These are phyloP conservation scores for Pyralis farinalis DNA, from an alignment of 2,888 invertebrate genomes.

Conservation along the genomic window DNA sequence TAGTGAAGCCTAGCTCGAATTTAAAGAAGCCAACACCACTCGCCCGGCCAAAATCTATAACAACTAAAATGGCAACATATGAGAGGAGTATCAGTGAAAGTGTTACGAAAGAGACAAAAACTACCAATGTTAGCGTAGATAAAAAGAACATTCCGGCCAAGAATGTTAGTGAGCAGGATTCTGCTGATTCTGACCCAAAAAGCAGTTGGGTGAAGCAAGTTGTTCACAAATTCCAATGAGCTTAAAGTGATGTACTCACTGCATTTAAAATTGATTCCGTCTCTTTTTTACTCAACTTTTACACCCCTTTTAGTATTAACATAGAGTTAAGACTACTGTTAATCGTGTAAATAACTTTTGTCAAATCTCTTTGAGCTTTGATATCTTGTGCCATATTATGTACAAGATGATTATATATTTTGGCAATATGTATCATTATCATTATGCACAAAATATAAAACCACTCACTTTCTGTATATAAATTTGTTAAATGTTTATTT, in stretches of 20 bases:
- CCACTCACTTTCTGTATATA: conserved; percentile 32
- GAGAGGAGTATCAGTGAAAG: conserved; percentile 50
- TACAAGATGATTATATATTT: conserved; percentile 40
- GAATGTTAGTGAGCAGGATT: conserved; percentile 32
- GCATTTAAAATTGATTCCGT: conserved; percentile 62
- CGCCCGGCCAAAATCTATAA: conserved; percentile 57
- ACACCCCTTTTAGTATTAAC: conserved; percentile 26
- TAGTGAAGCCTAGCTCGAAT: conserved; percentile 34
- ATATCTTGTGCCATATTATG: conserved; percentile 64
- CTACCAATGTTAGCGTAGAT: conserved; percentile 33
- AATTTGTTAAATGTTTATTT: conserved; percentile 49
- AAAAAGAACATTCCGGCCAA: conserved; percentile 37
- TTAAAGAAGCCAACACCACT: conserved; percentile 48
- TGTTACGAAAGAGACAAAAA: conserved; percentile 29
- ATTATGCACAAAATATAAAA: conserved; percentile 36
- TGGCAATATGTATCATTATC: conserved; percentile 20
- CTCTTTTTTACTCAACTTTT: conserved; percentile 56
- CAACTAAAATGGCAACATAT: conserved; percentile 62
- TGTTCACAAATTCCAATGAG: conserved; percentile 86
- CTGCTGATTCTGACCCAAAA: conserved; percentile 55
- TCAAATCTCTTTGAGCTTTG: conserved; percentile 54
- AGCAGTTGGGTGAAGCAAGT: conserved; percentile 88
- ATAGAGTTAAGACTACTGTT: conserved; percentile 24
- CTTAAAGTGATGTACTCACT: conserved; percentile 43
- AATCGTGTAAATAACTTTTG: conserved; percentile 56